Evolutionary conservation across 2,113 vertebrate species (phyloP).

Genomic region (Muntiacus reevesi): DNA sequence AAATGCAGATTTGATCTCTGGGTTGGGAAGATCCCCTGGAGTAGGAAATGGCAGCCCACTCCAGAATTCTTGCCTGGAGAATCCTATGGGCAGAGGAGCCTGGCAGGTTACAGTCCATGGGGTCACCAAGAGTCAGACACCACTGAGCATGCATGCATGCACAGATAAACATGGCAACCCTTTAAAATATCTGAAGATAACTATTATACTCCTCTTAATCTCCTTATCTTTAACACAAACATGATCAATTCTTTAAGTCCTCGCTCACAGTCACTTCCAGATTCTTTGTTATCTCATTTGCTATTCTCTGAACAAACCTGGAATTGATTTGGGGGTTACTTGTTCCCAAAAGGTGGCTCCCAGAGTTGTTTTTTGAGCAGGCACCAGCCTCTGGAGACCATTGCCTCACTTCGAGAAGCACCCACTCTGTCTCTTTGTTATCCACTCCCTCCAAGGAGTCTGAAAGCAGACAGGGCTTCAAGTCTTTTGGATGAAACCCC

Average conservation of each 20-base stretch:
- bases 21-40: background rate
- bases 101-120: background rate
- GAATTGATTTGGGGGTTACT: background rate
- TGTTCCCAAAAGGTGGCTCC: background rate
- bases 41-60: background rate
- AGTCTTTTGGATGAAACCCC: background rate
- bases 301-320: background rate
- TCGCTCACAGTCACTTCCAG: background rate
- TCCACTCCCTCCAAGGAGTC: background rate
- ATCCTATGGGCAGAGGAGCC: background rate
- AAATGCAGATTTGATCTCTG: background rate
- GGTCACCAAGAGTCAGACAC: background rate
- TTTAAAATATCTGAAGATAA: background rate
- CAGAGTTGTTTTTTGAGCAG: background rate
- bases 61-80: background rate
- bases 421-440: background rate
- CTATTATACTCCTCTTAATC: background rate
- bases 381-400: background rate
- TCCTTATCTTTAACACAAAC: background rate
- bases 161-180: background rate
- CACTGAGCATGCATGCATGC: background rate
- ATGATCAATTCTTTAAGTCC: background rate
- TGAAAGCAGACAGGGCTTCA: background rate
- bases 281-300: background rate
- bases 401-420: background rate